These are phyloP conservation scores for Campoletis sonorensis DNA, from an alignment of 1,140 invertebrate genomes.

Conservation along the genomic window DNA sequence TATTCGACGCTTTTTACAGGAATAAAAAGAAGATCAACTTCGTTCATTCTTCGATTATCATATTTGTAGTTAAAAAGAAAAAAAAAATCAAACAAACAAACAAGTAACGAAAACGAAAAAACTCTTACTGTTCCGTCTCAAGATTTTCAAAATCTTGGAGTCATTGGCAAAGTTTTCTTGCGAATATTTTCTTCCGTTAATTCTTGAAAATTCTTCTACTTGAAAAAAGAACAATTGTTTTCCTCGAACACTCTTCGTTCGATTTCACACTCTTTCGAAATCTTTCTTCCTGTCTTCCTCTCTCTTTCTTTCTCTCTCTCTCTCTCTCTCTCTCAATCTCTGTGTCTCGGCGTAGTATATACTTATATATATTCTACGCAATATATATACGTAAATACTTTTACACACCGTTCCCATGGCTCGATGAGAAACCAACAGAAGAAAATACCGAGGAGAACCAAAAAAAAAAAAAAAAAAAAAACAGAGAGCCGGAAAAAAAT, in stretches of 20 bases:
- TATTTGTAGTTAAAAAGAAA: too few species aligned
- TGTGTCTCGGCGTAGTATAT: background rate
- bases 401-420: constrained; percentile 18
- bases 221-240: constrained; percentile 12
- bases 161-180: background rate
- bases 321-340: constrained; percentile 13
- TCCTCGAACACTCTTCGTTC: constrained; percentile 1
- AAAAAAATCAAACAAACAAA: too few species aligned
- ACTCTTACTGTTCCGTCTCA: too few species aligned
- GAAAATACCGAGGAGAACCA: constrained; percentile 6
- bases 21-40: too few species aligned
- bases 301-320: too few species aligned
- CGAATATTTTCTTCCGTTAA: background rate
- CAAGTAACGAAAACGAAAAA: too few species aligned
- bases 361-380: constrained; percentile 10
- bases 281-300: constrained; percentile 4
- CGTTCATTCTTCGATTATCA: too few species aligned
- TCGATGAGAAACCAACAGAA: constrained; percentile 18
- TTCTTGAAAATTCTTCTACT: background rate
- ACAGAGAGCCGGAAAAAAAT: constrained; percentile 59
- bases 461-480: background rate
- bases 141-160: background rate
- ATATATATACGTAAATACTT: too few species aligned
- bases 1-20: background rate
- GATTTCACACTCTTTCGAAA: constrained; percentile 1